phyloP scores from a whole-genome alignment of 2,797 vertebrate genomes.

The Spinus olivaceus region DNA sequence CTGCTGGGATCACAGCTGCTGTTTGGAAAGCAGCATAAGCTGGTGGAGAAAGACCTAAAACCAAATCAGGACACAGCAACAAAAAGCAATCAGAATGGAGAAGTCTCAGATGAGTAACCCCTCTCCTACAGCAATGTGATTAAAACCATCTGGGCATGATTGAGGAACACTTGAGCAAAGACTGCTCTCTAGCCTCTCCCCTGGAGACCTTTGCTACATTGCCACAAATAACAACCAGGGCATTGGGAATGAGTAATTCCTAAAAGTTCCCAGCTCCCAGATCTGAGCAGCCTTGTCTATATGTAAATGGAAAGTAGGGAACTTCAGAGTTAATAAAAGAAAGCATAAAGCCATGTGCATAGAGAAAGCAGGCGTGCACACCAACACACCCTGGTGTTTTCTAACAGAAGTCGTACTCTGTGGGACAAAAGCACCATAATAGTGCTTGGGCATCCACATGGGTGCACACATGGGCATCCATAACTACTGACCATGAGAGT shows the following conservation, averaged over 20 bases:
- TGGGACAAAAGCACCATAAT: not conserved
- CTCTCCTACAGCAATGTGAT: not conserved
- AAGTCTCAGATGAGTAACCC: not conserved
- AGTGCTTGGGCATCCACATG: not conserved
- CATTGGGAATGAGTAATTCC: not conserved
- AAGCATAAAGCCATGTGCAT: conserved; percentile 51
- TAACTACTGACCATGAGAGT: not conserved
- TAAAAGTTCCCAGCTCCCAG: not conserved
- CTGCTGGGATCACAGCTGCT: conserved; percentile 85
- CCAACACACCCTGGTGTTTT: conserved; percentile 20
- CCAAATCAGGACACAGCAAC: not conserved
- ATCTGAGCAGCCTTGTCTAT: not conserved
- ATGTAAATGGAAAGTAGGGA: not conserved
- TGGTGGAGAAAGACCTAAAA: conserved; percentile 90
- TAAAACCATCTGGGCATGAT: not conserved
- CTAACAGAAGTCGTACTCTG: conserved; percentile 51
- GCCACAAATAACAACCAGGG: not conserved
- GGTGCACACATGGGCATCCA: not conserved
- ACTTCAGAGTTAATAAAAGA: conserved; percentile 24
- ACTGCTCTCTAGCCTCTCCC: not conserved
- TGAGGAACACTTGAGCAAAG: not conserved
- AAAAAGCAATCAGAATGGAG: not conserved
- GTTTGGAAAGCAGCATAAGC: conserved; percentile 89
- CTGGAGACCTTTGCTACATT: not conserved
- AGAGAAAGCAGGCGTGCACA: conserved; percentile 52